phyloP scores from a whole-genome alignment of 2,888 invertebrate species.

The Epiblema foenella region DNA sequence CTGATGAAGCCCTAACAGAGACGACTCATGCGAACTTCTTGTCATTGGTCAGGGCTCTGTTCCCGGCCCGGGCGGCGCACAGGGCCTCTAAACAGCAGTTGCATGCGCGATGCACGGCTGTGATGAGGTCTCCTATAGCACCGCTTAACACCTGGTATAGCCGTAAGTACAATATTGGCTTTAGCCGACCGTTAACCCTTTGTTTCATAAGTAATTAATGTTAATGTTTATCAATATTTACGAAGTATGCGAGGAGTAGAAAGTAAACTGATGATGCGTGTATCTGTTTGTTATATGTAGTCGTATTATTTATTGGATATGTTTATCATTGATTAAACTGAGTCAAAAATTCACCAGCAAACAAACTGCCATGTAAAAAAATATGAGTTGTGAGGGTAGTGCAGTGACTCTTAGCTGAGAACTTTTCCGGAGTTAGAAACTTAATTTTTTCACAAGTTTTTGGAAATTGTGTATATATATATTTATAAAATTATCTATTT shows the following conservation, averaged over 20 bases:
- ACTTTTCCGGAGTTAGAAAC: background rate
- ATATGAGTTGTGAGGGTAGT: too few relatives aligned
- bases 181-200: background rate
- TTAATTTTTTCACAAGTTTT: too few relatives aligned
- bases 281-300: background rate
- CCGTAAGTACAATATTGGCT: conserved; percentile 65
- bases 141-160: conserved; percentile 93
- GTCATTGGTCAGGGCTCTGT: conserved; percentile 93
- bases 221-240: background rate
- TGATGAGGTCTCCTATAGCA: conserved; percentile 92
- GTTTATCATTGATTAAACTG: background rate
- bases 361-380: background rate
- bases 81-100: conserved; percentile 91
- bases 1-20: conserved; percentile 86
- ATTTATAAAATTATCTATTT: background rate
- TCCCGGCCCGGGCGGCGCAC: conserved; percentile 93
- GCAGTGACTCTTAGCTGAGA: background rate
- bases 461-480: too few relatives aligned
- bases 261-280: background rate
- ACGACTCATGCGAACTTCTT: conserved; percentile 94
- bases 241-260: background rate
- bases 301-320: background rate
- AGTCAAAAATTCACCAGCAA: background rate
- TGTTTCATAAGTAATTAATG: background rate
- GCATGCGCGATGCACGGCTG: conserved; percentile 89